A percentile compares a stretch with the other conserved stretches of the same genome.
Conservation (phyloP, 2,797 vertebrate species). For the Iguana delicatissima region DNA sequence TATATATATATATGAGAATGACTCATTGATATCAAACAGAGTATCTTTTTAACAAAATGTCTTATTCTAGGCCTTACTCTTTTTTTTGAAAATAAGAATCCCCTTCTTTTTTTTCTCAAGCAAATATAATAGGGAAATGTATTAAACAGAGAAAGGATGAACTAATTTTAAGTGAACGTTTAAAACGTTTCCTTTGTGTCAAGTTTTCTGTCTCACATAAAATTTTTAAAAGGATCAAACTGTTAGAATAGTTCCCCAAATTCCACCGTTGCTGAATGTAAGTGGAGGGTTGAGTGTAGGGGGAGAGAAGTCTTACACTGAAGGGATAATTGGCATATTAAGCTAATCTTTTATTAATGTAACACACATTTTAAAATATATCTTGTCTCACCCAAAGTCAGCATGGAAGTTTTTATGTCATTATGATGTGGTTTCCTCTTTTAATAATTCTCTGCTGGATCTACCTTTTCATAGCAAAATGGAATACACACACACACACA, state of each 20-base stretch:
- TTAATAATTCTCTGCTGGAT: constrained; percentile 63
- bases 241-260: constrained; percentile 58
- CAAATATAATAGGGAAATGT: constrained; percentile 13
- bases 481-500: constrained; percentile 42
- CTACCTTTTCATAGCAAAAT: constrained; percentile 47
- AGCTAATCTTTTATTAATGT: constrained; percentile 71
- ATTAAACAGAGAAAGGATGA: constrained; percentile 17
- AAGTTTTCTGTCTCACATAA: constrained; percentile 38
- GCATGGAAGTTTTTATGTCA: constrained; percentile 69
- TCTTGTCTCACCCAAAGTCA: constrained; percentile 68
- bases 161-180: constrained; percentile 41
- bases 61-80: neutral
- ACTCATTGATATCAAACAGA: neutral
- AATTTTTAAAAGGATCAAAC: constrained; percentile 61
- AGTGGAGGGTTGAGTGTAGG: neutral
- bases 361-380: constrained; percentile 62
- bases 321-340: constrained; percentile 67
- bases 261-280: constrained; percentile 49
- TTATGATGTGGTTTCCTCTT: constrained; percentile 58
- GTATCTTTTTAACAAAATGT: neutral
- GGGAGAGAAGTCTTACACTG: constrained; percentile 53
- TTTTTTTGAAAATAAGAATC: constrained; percentile 24
- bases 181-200: neutral
- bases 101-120: constrained; percentile 18
- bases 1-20: neutral